phyloP scores from a whole-genome alignment of 2,888 invertebrate species.

The Chrysodeixis includens region DNA sequence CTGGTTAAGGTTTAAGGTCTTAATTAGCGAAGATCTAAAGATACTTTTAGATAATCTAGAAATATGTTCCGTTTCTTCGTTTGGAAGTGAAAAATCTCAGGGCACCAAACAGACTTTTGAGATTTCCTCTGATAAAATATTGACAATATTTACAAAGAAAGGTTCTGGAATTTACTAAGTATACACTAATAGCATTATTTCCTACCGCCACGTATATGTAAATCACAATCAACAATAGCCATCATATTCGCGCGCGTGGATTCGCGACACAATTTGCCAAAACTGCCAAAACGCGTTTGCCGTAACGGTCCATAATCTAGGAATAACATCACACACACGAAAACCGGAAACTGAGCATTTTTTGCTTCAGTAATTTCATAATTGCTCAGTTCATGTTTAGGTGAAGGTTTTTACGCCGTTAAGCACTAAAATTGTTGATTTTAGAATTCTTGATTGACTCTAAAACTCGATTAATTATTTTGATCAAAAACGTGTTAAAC shows the following conservation, averaged over 20 bases:
- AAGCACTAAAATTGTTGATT: conserved; percentile 19
- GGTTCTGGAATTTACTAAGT: too few species aligned
- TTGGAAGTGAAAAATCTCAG: too few species aligned
- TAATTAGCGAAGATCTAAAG: too few species aligned
- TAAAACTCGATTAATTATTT: conserved; percentile 11
- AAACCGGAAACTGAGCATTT: conserved; percentile 47
- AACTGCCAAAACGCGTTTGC: conserved; percentile 24
- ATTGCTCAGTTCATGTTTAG: conserved; percentile 30
- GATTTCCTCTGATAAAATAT: too few species aligned
- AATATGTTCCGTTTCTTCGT: too few species aligned
- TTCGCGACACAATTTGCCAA: not conserved
- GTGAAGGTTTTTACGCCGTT: conserved; percentile 27
- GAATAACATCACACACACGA: conserved; percentile 26
- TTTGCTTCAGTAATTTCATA: conserved; percentile 47
- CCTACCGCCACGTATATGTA: too few species aligned
- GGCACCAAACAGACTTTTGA: too few species aligned
- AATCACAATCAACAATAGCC: not conserved
- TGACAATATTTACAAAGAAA: too few species aligned
- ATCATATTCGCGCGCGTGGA: not conserved
- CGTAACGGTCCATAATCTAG: conserved; percentile 42
- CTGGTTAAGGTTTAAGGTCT: too few species aligned
- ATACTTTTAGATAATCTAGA: too few species aligned
- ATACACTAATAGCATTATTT: too few species aligned
- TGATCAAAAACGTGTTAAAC: conserved; percentile 10
- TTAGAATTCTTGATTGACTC: conserved; percentile 11